A percentile compares a stretch with the other conserved stretches of the same genome.
phyloP scores from a whole-genome alignment of 2,113 vertebrate genomes.

The Epinephelus moara region DNA sequence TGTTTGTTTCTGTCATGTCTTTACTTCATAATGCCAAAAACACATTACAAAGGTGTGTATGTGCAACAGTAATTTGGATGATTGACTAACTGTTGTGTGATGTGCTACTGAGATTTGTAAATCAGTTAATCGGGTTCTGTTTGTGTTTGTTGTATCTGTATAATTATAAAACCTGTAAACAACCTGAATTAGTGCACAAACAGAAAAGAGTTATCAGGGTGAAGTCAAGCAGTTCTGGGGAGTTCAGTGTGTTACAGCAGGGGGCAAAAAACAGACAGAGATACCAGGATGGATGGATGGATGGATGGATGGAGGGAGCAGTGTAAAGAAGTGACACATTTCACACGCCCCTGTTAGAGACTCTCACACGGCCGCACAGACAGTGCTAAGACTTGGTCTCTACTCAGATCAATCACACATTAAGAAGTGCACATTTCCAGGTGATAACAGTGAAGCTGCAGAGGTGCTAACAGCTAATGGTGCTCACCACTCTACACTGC shows the following conservation, averaged over 20 bases:
- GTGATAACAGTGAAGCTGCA: slow-evolving; percentile 51
- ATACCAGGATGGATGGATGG: slow-evolving; percentile 23
- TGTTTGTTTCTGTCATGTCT: too few species aligned
- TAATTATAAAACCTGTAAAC: neutral
- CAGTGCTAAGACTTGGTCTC: slow-evolving; percentile 49
- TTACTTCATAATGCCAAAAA: too few species aligned
- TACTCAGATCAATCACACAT: slow-evolving; percentile 37
- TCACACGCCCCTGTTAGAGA: slow-evolving; percentile 75
- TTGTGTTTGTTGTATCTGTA: neutral
- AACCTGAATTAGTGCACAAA: neutral
- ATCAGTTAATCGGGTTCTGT: too few species aligned
- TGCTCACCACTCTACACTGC: neutral
- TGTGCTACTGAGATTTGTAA: too few species aligned
- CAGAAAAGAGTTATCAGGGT: neutral
- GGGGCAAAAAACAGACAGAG: slow-evolving; percentile 1
- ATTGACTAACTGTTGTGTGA: too few species aligned
- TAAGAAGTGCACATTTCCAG: slow-evolving; percentile 62
- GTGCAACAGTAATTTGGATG: too few species aligned
- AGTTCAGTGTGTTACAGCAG: slow-evolving; percentile 15
- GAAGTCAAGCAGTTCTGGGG: neutral
- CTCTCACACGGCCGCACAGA: slow-evolving; percentile 53
- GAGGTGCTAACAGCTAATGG: slow-evolving; percentile 64
- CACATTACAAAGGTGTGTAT: too few species aligned
- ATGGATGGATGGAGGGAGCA: slow-evolving; percentile 10
- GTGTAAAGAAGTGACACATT: slow-evolving; percentile 75